A percentile compares a stretch with the other conserved stretches of the same genome.
phyloP scores from a whole-genome alignment of 1,140 invertebrate species.

The Planococcus citri region DNA sequence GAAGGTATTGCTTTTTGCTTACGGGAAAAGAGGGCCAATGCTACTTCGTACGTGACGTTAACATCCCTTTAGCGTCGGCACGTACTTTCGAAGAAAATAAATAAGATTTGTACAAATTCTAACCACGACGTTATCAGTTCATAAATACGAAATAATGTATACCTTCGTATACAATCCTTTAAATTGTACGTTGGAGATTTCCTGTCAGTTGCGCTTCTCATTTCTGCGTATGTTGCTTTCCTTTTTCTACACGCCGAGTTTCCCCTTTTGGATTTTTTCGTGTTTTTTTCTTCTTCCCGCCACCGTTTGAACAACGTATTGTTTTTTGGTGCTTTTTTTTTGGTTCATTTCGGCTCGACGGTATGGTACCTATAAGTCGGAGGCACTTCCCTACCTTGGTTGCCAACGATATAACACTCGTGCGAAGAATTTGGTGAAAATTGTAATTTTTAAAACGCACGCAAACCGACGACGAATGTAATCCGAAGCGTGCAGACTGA shows the following conservation, averaged over 20 bases:
- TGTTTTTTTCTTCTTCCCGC: background rate
- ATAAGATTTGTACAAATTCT: conserved; percentile 20
- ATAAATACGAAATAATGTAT: conserved; percentile 21
- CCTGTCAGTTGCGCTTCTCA: conserved; percentile 15
- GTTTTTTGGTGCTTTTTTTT: too few relatives aligned
- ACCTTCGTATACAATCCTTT: conserved; percentile 20
- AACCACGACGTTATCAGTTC: conserved; percentile 20
- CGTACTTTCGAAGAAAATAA: conserved; percentile 19
- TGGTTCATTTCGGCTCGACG: too few relatives aligned
- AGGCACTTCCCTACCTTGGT: background rate
- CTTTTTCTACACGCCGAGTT: background rate
- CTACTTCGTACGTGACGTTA: conserved; percentile 16
- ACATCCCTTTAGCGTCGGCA: conserved; percentile 17
- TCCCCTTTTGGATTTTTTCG: background rate
- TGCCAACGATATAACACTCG: background rate
- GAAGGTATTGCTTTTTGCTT: background rate
- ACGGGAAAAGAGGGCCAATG: conserved; percentile 6
- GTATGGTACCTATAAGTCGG: background rate
- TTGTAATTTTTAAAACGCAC: background rate
- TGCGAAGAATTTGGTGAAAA: background rate
- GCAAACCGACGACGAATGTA: background rate
- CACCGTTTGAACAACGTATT: too few relatives aligned
- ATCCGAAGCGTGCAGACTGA: background rate
- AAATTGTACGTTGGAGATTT: conserved; percentile 19
- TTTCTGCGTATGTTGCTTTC: background rate